Conservation (phyloP, 1,140 invertebrate species). For the Cydia amplana region DNA sequence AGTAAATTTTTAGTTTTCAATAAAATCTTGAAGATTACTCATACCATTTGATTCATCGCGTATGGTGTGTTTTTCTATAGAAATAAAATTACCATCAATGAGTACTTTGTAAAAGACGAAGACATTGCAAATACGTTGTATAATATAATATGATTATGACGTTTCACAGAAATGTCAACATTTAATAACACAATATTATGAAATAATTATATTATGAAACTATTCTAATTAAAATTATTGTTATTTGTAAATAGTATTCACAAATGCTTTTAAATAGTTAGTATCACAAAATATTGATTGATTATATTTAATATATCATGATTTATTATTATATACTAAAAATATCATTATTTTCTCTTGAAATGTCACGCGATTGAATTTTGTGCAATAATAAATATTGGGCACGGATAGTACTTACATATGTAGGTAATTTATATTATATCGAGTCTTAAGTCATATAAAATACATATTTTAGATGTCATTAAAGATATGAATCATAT, state of each 20-base stretch:
- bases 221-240: neutral
- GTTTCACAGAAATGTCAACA: no score
- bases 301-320: no score
- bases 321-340: neutral
- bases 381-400: neutral
- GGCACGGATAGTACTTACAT: neutral
- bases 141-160: no score
- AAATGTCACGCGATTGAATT: neutral
- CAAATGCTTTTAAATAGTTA: constrained; percentile 1
- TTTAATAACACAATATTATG: constrained; percentile 41
- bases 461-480: constrained; percentile 9
- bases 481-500: neutral
- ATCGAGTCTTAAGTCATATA: neutral
- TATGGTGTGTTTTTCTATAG: no score
- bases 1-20: no score
- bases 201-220: constrained; percentile 27
- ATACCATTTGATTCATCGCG: no score
- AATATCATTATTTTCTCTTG: neutral
- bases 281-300: neutral
- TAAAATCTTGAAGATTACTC: no score
- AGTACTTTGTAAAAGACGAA: no score
- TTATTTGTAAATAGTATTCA: constrained; percentile 8
- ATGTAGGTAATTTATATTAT: neutral
- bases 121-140: no score
- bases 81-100: no score